A percentile compares a stretch with the other conserved stretches of the same genome.
These are phyloP conservation scores for Paragorgia papillata DNA, from an alignment of 92 coral and sea anemone genomes.

Conservation along the genomic window DNA sequence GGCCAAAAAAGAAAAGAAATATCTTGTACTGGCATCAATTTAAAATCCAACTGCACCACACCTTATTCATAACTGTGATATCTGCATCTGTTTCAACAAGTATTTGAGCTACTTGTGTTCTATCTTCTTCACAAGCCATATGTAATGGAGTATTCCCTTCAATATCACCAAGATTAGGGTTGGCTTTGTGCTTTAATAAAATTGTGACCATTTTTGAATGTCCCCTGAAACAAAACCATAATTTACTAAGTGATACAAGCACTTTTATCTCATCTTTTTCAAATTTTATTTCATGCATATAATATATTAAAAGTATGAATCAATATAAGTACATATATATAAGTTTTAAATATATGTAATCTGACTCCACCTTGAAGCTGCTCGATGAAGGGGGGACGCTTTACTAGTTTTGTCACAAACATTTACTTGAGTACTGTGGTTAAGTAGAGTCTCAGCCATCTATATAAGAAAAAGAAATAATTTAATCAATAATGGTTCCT, in stretches of 20 bases:
- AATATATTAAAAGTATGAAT: too few relatives aligned
- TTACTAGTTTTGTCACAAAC: constrained; percentile 75
- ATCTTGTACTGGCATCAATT: too few relatives aligned
- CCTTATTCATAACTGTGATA: constrained; percentile 79
- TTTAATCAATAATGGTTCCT: neutral
- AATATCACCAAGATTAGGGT: constrained; percentile 72
- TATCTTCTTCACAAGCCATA: constrained; percentile 96
- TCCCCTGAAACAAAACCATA: constrained; percentile 59
- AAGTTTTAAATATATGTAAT: too few relatives aligned
- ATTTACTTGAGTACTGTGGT: constrained; percentile 79
- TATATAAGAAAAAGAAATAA: constrained; percentile 9
- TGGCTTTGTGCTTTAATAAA: constrained; percentile 64
- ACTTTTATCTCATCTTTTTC: too few relatives aligned
- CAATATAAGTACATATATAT: neutral
- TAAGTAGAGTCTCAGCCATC: constrained; percentile 83
- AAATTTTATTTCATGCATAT: too few relatives aligned
- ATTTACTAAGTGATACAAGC: too few relatives aligned
- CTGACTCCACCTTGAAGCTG: constrained; percentile 83
- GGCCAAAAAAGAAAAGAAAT: too few relatives aligned
- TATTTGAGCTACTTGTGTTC: constrained; percentile 80
- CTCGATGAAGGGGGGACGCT: constrained; percentile 91
- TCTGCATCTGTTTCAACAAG: constrained; percentile 86
- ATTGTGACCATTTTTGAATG: constrained; percentile 79
- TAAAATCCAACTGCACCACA: constrained; percentile 1
- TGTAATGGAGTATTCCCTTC: constrained; percentile 96